Conservation (phyloP, 2,888 invertebrate species). For the Thera obeliscata region DNA sequence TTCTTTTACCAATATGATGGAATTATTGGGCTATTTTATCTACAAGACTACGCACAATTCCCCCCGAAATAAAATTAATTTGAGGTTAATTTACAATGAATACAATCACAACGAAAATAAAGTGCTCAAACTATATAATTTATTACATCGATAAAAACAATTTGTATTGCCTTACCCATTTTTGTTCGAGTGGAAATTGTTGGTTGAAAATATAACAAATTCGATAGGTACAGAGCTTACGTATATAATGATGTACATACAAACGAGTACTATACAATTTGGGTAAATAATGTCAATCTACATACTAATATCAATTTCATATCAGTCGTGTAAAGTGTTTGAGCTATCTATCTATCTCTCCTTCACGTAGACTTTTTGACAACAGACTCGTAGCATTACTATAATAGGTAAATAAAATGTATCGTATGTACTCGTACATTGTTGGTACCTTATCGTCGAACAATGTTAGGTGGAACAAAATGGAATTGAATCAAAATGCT, state of each 20-base stretch:
- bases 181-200: constrained; percentile 50
- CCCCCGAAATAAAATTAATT: no score
- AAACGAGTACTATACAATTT: constrained; percentile 56
- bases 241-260: constrained; percentile 50
- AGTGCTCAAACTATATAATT: background rate
- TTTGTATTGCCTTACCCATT: background rate
- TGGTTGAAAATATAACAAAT: constrained; percentile 51
- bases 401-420: constrained; percentile 24
- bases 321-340: constrained; percentile 68
- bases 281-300: constrained; percentile 79
- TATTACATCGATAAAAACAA: background rate
- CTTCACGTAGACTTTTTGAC: constrained; percentile 39
- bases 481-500: constrained; percentile 17
- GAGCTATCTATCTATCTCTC: constrained; percentile 53
- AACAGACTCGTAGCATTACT: constrained; percentile 36
- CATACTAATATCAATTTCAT: constrained; percentile 79
- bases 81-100: background rate
- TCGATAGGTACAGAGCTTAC: constrained; percentile 50
- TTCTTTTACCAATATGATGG: no score
- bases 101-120: background rate
- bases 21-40: no score
- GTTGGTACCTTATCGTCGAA: constrained; percentile 13
- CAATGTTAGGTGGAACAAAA: constrained; percentile 6
- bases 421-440: constrained; percentile 27
- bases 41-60: no score